Evolutionary conservation across 2,797 vertebrate species (phyloP).

Genomic region (Sternotherus odoratus): DNA sequence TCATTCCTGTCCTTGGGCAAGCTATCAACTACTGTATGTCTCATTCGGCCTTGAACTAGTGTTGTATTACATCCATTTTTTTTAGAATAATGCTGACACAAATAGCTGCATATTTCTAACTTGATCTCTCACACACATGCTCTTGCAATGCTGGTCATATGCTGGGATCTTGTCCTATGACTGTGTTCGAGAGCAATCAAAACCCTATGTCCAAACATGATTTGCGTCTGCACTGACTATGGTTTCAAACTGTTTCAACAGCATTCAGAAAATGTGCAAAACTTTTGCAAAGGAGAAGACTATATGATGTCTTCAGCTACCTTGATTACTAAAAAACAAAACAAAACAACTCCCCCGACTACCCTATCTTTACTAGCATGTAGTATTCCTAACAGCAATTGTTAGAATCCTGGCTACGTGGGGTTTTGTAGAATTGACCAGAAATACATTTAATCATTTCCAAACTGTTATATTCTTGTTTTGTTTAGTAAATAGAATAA

Average conservation of each 20-base stretch:
- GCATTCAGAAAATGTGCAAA: not conserved
- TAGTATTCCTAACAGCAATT: not conserved
- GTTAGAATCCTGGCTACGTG: not conserved
- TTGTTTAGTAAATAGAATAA: not conserved
- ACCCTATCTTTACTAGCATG: not conserved
- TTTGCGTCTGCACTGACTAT: not conserved
- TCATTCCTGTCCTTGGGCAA: not conserved
- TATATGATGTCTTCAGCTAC: not conserved
- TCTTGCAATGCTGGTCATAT: rapidly evolving
- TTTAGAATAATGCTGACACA: not conserved
- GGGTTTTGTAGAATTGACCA: not conserved
- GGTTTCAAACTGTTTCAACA: not conserved
- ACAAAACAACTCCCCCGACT: not conserved
- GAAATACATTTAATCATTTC: slow-evolving; percentile 29
- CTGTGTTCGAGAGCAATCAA: not conserved
- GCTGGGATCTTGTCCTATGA: not conserved
- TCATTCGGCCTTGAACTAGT: not conserved
- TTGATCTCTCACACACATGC: too few relatives aligned
- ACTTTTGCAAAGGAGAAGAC: not conserved
- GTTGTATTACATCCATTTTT: not conserved
- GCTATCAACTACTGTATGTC: rapidly evolving
- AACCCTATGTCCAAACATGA: not conserved
- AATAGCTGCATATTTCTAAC: rapidly evolving
- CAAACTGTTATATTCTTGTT: slow-evolving; percentile 31
- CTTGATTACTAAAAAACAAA: not conserved